Conservation (phyloP, 2,797 vertebrate species). For the Halcyon chelicuti region DNA sequence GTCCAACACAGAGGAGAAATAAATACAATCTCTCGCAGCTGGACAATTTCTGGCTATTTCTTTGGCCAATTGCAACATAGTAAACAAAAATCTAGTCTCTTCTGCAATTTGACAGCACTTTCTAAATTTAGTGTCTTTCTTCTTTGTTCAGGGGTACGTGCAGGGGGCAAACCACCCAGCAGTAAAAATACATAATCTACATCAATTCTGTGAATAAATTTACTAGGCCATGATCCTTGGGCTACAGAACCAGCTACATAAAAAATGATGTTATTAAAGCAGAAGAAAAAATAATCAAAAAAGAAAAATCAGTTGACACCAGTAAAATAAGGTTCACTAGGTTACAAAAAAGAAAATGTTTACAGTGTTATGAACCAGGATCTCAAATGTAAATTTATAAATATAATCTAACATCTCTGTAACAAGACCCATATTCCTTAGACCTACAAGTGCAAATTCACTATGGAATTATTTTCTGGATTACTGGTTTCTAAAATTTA, state of each 20-base stretch:
- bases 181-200: background rate
- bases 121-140: background rate
- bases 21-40: background rate
- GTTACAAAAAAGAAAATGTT: background rate
- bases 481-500: background rate
- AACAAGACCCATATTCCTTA: background rate
- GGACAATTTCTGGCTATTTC: background rate
- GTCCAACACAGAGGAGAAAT: background rate
- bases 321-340: background rate
- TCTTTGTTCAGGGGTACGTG: background rate
- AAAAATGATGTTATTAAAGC: background rate
- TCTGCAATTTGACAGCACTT: background rate
- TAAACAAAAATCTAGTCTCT: background rate
- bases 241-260: background rate
- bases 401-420: background rate
- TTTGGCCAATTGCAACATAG: background rate
- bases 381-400: background rate
- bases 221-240: background rate
- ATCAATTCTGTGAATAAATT: background rate
- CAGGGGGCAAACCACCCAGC: background rate
- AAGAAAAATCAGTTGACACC: background rate
- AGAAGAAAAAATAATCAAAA: background rate
- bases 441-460: background rate
- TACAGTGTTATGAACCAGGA: background rate
- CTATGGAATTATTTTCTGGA: background rate